Base-by-base conservation (phyloP, 2,888 invertebrate species). In the Xestobium rufovillosum region DNA sequence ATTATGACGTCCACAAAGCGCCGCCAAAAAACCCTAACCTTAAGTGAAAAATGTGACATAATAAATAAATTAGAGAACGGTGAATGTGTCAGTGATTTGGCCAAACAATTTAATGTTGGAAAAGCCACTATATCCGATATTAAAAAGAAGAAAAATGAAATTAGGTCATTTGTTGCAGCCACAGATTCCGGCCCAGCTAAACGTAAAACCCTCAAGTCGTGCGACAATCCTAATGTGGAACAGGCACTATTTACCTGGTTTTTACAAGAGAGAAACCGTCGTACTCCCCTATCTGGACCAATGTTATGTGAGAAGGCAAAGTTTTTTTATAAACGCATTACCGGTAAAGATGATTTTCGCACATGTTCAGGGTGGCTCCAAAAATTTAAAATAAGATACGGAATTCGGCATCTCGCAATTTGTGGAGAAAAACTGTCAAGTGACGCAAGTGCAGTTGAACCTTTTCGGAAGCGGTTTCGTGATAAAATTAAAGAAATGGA, bases 371-470 rank as follows among this genome's bases (percentile, higher is more conserved):
- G 54, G 36, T 56, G 56, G 57, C 43, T 56, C 30, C 51, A 55
- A 45, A 53, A 51, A 43, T 57, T 58, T 50, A 55, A 56, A 50
- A 55, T 49, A n/a, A 40, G 56, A 45, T 50, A 47, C 51, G 52
- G 51, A 40, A 54, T 55, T 34, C 47, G 51, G 43, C 40, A 43
- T 12, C 38, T 43, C 4, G 9, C 42, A 14, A 33, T 52, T 40
- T 49, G 50, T 16, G 51, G 51, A 44, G 51, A 55, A 29, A 55
- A 52, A 51, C 38, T 53, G 26, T 53, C 53, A 45, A 53, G 32
- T 40, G 28, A 38, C 19, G 39, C 27, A 36, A 28, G 34, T 36
- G 37, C 39, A 12, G 36, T 48, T 16, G 38, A 43, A 42, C 52
- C 50, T 43, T 57, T 55, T 48, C 42, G 47, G 31, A 34, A 48